Conservation (phyloP, 2,797 vertebrate genomes). For the Microchirus variegatus region DNA sequence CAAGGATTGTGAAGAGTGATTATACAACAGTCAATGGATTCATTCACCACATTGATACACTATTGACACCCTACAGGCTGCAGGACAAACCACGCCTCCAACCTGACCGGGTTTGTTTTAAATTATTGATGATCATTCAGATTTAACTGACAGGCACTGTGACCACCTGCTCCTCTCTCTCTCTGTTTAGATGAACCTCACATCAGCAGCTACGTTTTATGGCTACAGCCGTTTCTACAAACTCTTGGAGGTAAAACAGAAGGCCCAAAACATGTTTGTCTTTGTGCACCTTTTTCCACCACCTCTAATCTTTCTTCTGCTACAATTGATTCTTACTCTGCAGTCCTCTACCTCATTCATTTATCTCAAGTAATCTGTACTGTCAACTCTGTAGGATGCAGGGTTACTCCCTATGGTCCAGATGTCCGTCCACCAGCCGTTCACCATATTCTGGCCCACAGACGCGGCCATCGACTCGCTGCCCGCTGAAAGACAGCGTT, state of each 20-base stretch:
- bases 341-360: not conserved
- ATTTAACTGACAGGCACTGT: conserved; percentile 3
- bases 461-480: conserved; percentile 84
- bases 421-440: conserved; percentile 82
- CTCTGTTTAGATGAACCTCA: conserved; percentile 85
- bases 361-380: not conserved
- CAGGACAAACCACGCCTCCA: conserved; percentile 21
- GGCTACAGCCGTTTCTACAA: conserved; percentile 89
- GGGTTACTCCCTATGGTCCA: conserved; percentile 83
- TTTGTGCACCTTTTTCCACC: not conserved
- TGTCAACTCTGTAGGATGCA: conserved; percentile 73
- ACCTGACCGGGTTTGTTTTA: not conserved
- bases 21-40: conserved; percentile 82
- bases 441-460: conserved; percentile 95
- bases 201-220: conserved; percentile 78
- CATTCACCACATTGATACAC: conserved; percentile 87
- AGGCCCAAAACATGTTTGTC: not conserved
- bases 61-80: conserved; percentile 81
- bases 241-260: conserved; percentile 84
- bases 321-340: not conserved
- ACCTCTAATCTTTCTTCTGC: not conserved
- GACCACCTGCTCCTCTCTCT: not conserved
- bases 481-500: conserved; percentile 79
- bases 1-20: conserved; percentile 84
- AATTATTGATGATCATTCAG: not conserved